Base-by-base conservation (phyloP, 2,797 vertebrate genomes). In the Enteromius anoplus region DNA sequence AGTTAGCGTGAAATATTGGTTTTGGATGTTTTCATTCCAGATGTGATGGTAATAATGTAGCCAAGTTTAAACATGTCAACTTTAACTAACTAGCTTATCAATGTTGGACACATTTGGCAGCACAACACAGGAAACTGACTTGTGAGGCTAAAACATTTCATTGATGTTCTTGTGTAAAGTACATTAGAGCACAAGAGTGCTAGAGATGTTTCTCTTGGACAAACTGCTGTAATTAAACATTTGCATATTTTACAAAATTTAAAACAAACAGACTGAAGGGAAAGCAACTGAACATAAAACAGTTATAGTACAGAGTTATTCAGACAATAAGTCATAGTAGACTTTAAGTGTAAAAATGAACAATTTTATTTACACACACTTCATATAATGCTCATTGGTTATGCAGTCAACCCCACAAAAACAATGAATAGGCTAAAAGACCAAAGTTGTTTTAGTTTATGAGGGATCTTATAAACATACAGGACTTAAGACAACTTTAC, bases 321-420 rank as follows among this genome's bases (percentile, higher is more conserved):
- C n/a, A 73, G 21, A 71, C 81, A 76, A 62, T 47, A 62, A 82
- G 77, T 47, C 23, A 17, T 19, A 77, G 42, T 23, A 62, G 42
- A 11, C 64, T 69, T 34, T 32, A 62, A 70, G 78, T 47, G 53
- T 69, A 69, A 85, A 77, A 78, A 78, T 75, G 9, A 86, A 79
- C 47, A 40, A 83, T 69, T 80, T 83, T 86, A 85, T 88, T 86
- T 86, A 88, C 85, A 88, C 21, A 60, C 34, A 79, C 58, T 37
- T 65, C 6, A 42, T 75, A 66, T 42, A 66, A 40, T 75, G 45
- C 47, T 83, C 26, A 83, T 37, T 45, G 53, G 47, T 17, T 71
- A 55, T 60, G 73, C 21, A 73, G 37, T 58, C 60, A 66, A 45
- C 14, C 60, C 37, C n/a, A 58, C 29, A 45, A 60, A 47, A 71